Percentiles rank a stretch among this genome's conserved stretches.
Conservation (phyloP, 2,797 vertebrate genomes). For the Micrastur ruficollis region DNA sequence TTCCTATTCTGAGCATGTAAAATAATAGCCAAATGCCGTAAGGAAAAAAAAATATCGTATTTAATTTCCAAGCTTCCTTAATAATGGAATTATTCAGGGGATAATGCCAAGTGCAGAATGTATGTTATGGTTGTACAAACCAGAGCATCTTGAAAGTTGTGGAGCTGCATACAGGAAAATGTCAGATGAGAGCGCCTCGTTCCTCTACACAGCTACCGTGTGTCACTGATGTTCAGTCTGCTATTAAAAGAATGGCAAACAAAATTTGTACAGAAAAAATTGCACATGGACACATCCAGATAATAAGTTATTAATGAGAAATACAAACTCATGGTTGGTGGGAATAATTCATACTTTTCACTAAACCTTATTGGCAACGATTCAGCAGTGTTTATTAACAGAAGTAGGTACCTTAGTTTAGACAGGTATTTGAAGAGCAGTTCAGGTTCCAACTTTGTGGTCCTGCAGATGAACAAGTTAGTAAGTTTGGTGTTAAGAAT, state of each 20-base stretch:
- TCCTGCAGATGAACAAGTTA: background rate
- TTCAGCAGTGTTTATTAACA: background rate
- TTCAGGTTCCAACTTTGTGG: background rate
- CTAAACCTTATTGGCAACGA: background rate
- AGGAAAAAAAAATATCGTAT: background rate
- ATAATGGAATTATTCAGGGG: background rate
- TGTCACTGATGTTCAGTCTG: background rate
- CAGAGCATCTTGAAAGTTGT: background rate
- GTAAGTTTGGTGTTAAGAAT: background rate
- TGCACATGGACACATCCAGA: background rate
- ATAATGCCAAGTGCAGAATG: background rate
- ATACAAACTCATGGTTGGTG: background rate
- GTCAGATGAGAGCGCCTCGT: background rate
- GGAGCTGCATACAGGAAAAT: background rate
- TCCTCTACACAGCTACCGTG: background rate
- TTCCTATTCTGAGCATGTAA: background rate
- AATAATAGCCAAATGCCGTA: background rate
- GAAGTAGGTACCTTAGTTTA: background rate
- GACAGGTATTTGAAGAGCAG: background rate
- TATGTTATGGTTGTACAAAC: background rate
- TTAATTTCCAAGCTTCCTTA: background rate
- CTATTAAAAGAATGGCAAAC: background rate
- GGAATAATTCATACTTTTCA: background rate
- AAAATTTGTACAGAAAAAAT: background rate
- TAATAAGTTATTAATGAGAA: background rate